These are phyloP conservation scores for Bufotes viridis DNA, from an alignment of 2,797 vertebrate species.

Conservation along the genomic window DNA sequence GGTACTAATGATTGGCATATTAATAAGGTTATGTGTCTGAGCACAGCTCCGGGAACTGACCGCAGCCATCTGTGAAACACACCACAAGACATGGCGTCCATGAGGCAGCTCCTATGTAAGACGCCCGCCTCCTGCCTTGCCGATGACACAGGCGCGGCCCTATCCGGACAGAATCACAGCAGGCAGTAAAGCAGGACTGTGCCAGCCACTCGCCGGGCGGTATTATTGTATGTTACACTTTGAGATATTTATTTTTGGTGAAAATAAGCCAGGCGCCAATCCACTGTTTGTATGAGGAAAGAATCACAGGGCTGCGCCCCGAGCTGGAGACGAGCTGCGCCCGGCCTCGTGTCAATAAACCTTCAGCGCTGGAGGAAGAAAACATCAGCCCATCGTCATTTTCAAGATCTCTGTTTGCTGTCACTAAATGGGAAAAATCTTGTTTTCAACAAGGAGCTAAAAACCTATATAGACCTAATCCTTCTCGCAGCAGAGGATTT, in stretches of 20 bases:
- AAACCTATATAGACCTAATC: not conserved
- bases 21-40: slow-evolving; percentile 33
- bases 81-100: not conserved
- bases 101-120: not conserved
- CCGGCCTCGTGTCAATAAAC: not conserved
- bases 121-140: not conserved
- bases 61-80: not conserved
- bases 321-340: too few relatives aligned
- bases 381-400: not conserved
- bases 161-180: not conserved
- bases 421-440: not conserved
- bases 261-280: not conserved
- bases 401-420: not conserved
- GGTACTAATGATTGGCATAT: slow-evolving; percentile 37
- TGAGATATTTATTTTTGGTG: slow-evolving; percentile 7
- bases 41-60: not conserved
- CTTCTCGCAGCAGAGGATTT: not conserved
- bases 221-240: not conserved
- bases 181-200: not conserved
- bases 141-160: not conserved
- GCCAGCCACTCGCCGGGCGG: not conserved
- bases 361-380: not conserved
- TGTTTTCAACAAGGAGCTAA: not conserved
- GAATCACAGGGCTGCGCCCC: not conserved
- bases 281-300: not conserved